Percentiles rank a stretch among this genome's conserved stretches.
Conservation (phyloP, 2,113 vertebrate species). For the Anolis carolinensis region DNA sequence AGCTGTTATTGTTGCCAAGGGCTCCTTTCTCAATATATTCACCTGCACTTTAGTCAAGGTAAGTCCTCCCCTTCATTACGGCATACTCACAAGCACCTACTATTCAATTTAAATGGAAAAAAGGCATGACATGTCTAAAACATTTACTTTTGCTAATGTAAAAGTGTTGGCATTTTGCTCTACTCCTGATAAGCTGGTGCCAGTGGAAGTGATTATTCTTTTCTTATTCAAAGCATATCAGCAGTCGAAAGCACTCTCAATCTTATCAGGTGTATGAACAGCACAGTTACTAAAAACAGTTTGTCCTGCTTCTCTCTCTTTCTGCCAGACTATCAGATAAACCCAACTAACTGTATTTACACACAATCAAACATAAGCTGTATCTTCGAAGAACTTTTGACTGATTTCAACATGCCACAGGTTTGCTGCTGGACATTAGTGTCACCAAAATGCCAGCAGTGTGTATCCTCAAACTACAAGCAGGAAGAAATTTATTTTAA, state of each 20-base stretch:
- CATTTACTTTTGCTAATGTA: conserved; percentile 85
- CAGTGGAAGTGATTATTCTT: conserved; percentile 83
- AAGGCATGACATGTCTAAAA: conserved; percentile 77
- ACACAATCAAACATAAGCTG: conserved; percentile 77
- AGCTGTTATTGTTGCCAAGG: conserved; percentile 62
- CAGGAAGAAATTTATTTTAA: conserved; percentile 54
- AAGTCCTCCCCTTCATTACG: conserved; percentile 75
- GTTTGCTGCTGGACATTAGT: conserved; percentile 61
- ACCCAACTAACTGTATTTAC: conserved; percentile 82
- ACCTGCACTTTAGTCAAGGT: conserved; percentile 74
- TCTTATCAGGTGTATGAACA: conserved; percentile 85
- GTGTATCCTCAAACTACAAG: conserved; percentile 53
- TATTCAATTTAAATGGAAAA: conserved; percentile 76
- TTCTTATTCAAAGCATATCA: conserved; percentile 86
- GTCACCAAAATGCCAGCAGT: conserved; percentile 58
- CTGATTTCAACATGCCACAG: conserved; percentile 54
- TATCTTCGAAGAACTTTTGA: conserved; percentile 58
- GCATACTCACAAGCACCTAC: conserved; percentile 65
- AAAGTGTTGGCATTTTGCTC: conserved; percentile 83
- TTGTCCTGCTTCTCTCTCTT: conserved; percentile 75
- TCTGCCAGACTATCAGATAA: conserved; percentile 83
- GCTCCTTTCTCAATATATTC: conserved; percentile 71
- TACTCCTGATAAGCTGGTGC: conserved; percentile 81
- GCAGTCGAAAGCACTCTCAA: conserved; percentile 81
- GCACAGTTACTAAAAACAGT: conserved; percentile 81